Percentiles rank a stretch among this genome's conserved stretches.
phyloP scores from a whole-genome alignment of 2,113 vertebrate species.

The Mustelus asterias region DNA sequence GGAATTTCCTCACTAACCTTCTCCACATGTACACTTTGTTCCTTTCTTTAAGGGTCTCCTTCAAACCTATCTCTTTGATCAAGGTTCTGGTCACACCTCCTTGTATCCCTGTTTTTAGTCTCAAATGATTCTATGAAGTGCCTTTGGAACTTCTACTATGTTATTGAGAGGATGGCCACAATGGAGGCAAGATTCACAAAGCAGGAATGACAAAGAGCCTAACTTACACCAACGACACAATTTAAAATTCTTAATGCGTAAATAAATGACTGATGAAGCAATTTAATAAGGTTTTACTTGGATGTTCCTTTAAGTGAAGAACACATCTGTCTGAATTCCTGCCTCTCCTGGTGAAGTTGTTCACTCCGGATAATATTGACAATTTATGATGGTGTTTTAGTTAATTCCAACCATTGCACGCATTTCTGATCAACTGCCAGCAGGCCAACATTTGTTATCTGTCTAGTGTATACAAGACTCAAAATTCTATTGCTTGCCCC shows the following conservation, averaged over 20 bases:
- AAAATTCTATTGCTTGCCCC: conserved; percentile 21
- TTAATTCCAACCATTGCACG: background rate
- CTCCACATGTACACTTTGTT: too few species aligned
- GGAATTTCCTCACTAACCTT: too few species aligned
- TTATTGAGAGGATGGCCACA: too few species aligned
- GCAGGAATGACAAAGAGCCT: background rate
- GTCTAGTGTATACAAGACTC: conserved; percentile 24
- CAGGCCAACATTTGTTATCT: conserved; percentile 35
- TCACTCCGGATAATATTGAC: background rate
- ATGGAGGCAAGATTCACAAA: background rate
- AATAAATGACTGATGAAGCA: background rate
- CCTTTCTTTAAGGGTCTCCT: too few species aligned
- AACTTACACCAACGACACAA: background rate
- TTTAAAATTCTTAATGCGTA: background rate
- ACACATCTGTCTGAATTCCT: background rate
- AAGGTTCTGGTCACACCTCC: too few species aligned
- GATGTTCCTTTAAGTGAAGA: background rate
- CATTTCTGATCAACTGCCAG: conserved; percentile 29
- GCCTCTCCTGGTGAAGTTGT: background rate
- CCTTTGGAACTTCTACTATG: too few species aligned
- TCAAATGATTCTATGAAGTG: too few species aligned
- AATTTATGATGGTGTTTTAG: conserved; percentile 21
- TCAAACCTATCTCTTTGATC: too few species aligned
- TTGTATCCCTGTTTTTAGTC: too few species aligned
- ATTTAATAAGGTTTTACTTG: background rate